Conservation (phyloP, 2,113 vertebrate species). For the Emydura subglobosa region DNA sequence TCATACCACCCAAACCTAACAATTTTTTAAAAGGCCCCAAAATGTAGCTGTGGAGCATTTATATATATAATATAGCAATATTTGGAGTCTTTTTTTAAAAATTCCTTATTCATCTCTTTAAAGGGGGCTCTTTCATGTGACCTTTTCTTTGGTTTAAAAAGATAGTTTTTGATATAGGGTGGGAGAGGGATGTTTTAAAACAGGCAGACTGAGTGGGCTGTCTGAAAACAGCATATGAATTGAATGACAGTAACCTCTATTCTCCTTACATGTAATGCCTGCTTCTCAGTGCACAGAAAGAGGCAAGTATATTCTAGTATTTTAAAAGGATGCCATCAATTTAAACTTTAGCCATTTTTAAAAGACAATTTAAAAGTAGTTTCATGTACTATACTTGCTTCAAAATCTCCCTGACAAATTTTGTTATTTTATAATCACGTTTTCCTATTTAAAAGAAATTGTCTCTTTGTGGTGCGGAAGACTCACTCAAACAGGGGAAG, state of each 20-base stretch:
- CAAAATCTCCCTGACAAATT: background rate
- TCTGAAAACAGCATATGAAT: slow-evolving; percentile 47
- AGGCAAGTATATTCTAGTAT: background rate
- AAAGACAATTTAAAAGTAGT: background rate
- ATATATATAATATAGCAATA: background rate
- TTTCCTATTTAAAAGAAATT: background rate
- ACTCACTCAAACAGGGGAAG: background rate
- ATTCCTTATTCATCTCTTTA: slow-evolving; percentile 9
- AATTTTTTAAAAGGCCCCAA: background rate
- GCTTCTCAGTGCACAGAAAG: slow-evolving; percentile 2
- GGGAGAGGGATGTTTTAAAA: slow-evolving; percentile 46
- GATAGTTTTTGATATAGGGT: slow-evolving; percentile 42
- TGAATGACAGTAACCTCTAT: slow-evolving; percentile 18
- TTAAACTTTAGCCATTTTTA: background rate
- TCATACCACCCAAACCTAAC: background rate
- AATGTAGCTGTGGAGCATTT: background rate
- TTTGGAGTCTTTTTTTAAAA: background rate
- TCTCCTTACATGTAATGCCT: background rate
- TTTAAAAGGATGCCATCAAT: background rate
- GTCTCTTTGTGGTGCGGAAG: background rate
- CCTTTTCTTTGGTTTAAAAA: slow-evolving; percentile 55
- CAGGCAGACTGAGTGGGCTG: slow-evolving; percentile 22
- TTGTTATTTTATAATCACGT: background rate
- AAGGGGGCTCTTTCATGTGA: slow-evolving; percentile 57
- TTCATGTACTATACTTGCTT: background rate